A percentile compares a stretch with the other conserved stretches of the same genome.
Evolutionary conservation across 2,797 vertebrate species (phyloP).

Genomic region (Eulemur coronatus): DNA sequence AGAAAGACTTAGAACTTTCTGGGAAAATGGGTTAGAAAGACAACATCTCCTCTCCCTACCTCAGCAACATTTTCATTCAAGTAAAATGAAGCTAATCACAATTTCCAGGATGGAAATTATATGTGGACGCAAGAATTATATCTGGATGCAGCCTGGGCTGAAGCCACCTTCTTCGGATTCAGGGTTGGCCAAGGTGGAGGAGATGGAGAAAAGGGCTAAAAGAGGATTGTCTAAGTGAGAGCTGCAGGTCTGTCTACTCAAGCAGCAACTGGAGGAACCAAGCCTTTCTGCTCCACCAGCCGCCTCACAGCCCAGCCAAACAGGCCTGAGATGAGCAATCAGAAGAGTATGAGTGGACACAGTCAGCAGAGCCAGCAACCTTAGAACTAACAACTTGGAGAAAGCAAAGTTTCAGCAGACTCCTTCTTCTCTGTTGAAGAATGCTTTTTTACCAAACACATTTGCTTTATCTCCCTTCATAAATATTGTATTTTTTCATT

Average conservation of each 20-base stretch:
- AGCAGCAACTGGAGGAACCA: neutral
- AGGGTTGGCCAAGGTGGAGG: neutral
- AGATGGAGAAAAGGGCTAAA: neutral
- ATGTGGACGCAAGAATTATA: neutral
- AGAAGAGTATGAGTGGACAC: neutral
- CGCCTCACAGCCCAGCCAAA: neutral
- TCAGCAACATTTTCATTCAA: neutral
- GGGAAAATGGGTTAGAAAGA: neutral
- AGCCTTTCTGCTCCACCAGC: neutral
- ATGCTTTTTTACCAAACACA: neutral
- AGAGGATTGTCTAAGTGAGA: neutral
- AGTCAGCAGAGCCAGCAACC: neutral
- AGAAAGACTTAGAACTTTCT: neutral
- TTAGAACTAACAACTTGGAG: neutral
- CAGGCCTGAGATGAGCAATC: neutral
- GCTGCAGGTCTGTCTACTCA: neutral
- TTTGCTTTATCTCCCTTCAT: neutral
- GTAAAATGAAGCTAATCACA: neutral
- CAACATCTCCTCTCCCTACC: neutral
- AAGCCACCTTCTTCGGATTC: neutral
- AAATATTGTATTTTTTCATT: constrained; percentile 30
- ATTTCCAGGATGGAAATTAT: neutral
- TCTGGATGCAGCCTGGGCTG: neutral
- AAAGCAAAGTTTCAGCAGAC: neutral
- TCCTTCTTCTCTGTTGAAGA: neutral